Evolutionary conservation across 2,797 vertebrate species (phyloP), one percentile per base, ranked within the genome.

Genomic region (Phrynocephalus guinanensis): DNA sequence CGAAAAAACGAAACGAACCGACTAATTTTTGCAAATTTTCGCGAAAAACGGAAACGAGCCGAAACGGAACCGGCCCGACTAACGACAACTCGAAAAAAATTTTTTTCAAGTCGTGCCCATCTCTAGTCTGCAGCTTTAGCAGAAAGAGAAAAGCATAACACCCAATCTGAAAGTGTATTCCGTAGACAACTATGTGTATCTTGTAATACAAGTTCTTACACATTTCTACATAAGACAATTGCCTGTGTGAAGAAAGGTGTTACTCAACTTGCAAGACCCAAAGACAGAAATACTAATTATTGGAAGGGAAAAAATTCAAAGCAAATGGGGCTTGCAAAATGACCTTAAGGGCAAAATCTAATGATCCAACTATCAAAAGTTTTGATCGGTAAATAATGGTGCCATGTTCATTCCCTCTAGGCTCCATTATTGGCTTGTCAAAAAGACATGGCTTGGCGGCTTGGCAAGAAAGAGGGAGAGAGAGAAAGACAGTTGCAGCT

Each of bases 351-450:
- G 18, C 24, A 89, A 63, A 76, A 66, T 60, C 73, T 84, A 86
- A 60, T 88, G 79, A 83, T 86, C 66, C 15, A 81, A 1, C 73
- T 92, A 89, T 94, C 71, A 3, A 83, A 82, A 50, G n/a, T 89
- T 81, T 90, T 38, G n/a, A 89, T 94, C 92, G 89, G 16, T 90
- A 94, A 94, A 91, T 91, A 93, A 93, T 83, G 79, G 91, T 92
- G 86, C 91, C 86, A 48, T 79, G 80, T 89, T 91, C 91, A 84
- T 89, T 92, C 89, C 80, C 84, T 89, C 70, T 0, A 44, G 90
- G 30, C 52, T 87, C 44, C 22, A 84, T 77, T 85, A 77, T 76
- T 85, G 78, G 52, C 63, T 85, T 93, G 87, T 88, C 86, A 89
- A n/a, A 92, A 87, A 87, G 30, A 9, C 5, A 26, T 79, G 10